Evolutionary conservation across 2,888 invertebrate genomes (phyloP), one percentile per base, ranked within the genome.

Genomic region (Parnassius apollo): DNA sequence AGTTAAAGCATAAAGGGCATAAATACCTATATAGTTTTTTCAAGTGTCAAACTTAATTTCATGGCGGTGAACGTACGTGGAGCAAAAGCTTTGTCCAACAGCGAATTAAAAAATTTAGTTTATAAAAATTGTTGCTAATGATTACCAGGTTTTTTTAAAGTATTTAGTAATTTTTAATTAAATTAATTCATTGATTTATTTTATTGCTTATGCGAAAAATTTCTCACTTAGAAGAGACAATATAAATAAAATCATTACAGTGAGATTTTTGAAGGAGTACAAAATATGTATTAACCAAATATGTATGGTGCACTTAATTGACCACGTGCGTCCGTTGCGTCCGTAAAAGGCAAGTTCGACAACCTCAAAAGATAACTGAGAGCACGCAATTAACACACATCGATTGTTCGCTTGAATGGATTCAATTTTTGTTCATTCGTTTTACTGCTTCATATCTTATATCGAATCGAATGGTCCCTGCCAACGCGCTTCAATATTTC

Each of bases 301-400:
- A 50, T 65, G 63, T 70, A 74, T 71, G 70, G 64, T 67, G 70
- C 63, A 66, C 68, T 68, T 69, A 70, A 75, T 73, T 68, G 70
- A 72, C 56, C 65, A 65, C 73, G 67, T 71, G 75, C 73, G 22
- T 12, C 42, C 57, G 74, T 78, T 71, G 75, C 73, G 22, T 9
- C 48, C 57, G 74, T 78, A 74, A 81, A 81, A 81, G 75, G 82
- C 82, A 83, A 82, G 82, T 80, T 74, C 70, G 80, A 81, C 79
- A 76, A 72, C 80, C 80, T 76, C 75, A 67, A 81, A 81, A 82
- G 81, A 82, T 82, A 81, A 70, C 76, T 74, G 73, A 75, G 78
- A 78, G 80, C 76, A 79, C 68, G 75, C 79, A 81, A 84, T 85
- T 82, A 83, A 80, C 80, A 83, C 72, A 79, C 80, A 79, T 81